These are phyloP conservation scores for Selene dorsalis DNA, from an alignment of 2,797 vertebrate genomes.

Conservation along the genomic window DNA sequence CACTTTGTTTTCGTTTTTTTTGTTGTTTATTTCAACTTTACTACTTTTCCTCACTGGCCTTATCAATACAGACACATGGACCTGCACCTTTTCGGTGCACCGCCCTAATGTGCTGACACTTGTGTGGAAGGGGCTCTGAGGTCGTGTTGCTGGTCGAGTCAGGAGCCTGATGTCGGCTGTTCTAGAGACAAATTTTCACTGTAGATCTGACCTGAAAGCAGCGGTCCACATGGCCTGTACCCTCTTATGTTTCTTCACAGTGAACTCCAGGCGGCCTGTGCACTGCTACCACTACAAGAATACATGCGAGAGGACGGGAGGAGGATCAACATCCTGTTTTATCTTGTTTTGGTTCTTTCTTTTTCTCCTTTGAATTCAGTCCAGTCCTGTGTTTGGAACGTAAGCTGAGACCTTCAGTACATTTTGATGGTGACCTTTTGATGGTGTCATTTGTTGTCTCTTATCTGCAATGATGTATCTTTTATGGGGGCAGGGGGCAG, in stretches of 20 bases:
- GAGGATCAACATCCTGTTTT: slow-evolving; percentile 50
- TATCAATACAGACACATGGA: slow-evolving; percentile 71
- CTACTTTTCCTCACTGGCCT: slow-evolving; percentile 80
- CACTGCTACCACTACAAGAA: slow-evolving; percentile 70
- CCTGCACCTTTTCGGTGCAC: slow-evolving; percentile 32
- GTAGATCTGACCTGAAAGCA: slow-evolving; percentile 42
- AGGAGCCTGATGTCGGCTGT: slow-evolving; percentile 38
- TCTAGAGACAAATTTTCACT: slow-evolving; percentile 29
- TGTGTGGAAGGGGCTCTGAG: slow-evolving; percentile 52
- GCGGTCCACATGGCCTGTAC: slow-evolving; percentile 36
- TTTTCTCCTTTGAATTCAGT: slow-evolving; percentile 68
- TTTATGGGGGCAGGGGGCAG: slow-evolving; percentile 44
- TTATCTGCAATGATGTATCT: slow-evolving; percentile 77
- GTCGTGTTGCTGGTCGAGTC: slow-evolving; percentile 34
- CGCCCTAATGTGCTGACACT: slow-evolving; percentile 50
- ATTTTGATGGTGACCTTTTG: slow-evolving; percentile 78
- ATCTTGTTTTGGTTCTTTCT: slow-evolving; percentile 46
- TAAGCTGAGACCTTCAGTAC: slow-evolving; percentile 76
- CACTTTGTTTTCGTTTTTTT: slow-evolving; percentile 57
- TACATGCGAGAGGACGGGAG: slow-evolving; percentile 37
- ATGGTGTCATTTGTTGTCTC: slow-evolving; percentile 79
- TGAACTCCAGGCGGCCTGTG: slow-evolving; percentile 50
- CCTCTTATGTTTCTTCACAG: slow-evolving; percentile 34
- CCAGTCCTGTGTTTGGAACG: slow-evolving; percentile 79
- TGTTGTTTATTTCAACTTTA: slow-evolving; percentile 41